A percentile compares a stretch with the other conserved stretches of the same genome.
These are phyloP conservation scores for Menidia beryllina DNA, from an alignment of 2,113 vertebrate genomes.

Conservation along the genomic window DNA sequence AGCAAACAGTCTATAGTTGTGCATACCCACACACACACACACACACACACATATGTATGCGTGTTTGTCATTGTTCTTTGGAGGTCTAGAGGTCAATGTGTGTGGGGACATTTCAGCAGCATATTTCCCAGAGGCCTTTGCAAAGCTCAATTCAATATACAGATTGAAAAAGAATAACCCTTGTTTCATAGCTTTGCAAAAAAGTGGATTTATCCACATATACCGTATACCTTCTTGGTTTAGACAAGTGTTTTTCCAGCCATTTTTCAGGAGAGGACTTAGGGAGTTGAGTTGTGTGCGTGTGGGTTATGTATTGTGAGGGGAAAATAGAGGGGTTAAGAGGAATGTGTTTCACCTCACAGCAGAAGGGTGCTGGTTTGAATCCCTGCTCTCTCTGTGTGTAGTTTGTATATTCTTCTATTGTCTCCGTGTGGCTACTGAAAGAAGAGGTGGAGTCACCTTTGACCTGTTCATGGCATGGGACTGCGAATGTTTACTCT, in stretches of 20 bases:
- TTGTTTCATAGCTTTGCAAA: constrained; percentile 29
- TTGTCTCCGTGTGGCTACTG: too few species aligned
- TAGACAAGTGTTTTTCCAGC: too few species aligned
- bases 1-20: constrained; percentile 58
- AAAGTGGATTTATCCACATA: background rate
- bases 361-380: too few species aligned
- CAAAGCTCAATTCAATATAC: constrained; percentile 51
- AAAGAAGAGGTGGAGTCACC: constrained; percentile 48
- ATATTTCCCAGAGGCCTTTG: constrained; percentile 70
- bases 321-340: too few species aligned
- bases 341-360: too few species aligned
- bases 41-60: background rate
- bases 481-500: constrained; percentile 25
- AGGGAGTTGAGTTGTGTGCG: too few species aligned
- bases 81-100: constrained; percentile 63
- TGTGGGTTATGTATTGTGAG: too few species aligned
- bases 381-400: too few species aligned
- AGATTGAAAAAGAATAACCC: constrained; percentile 1
- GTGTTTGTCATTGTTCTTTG: constrained; percentile 56
- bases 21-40: constrained; percentile 1
- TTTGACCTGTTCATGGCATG: constrained; percentile 59
- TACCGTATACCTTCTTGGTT: too few species aligned
- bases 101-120: constrained; percentile 56
- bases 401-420: too few species aligned
- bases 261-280: too few species aligned